Evolutionary conservation across 2,888 invertebrate genomes (phyloP), one percentile per base, ranked within the genome.

Genomic region (Cheilosia vernalis): DNA sequence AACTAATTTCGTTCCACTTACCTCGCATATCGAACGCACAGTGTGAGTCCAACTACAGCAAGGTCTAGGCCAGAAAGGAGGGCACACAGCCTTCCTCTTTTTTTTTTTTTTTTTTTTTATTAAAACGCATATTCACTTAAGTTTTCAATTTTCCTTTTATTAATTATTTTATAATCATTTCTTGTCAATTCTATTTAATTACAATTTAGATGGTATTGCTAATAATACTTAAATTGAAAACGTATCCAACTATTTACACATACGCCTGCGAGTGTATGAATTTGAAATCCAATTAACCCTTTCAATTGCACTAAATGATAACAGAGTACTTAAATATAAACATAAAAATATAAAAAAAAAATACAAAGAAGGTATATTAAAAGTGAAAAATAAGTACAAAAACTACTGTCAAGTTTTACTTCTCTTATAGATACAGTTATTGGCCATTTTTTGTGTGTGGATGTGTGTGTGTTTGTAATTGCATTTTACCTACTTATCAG

Each of bases 241-340:
- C 19, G 13, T 10, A 55, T 10, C 21, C 42, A 24, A 21, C 17
- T 60, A 4, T 40, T 73, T 78, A 84, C 73, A 83, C 55, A 30
- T 53, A 37, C 37, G 13, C 3, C 0, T 37, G 4, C 37, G 13
- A 37, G 13, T 37, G 13, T 37, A 17, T 69, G 51, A 79, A 74
- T 51, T 84, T 73, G 27, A 74, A 84, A 84, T 79, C 51, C 79
- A 79, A 84, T 84, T 84, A 79, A 58, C 56, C 69, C 51, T 74
- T 74, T 74, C 58, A 64, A 84, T 83, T 84, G 74, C 79, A 69
- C 78, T 74, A 83, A 78, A 78, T 42, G 67, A 83, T 78, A 83
- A 83, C 72, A 67, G 53, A 72, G 56, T 58, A 58, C 70, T 64
- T 72, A 79, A 79, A 79, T 24, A 51, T 42, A 58, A 53, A 9